phyloP scores from a whole-genome alignment of 2,888 invertebrate species.

The Muschampia staudingeri region DNA sequence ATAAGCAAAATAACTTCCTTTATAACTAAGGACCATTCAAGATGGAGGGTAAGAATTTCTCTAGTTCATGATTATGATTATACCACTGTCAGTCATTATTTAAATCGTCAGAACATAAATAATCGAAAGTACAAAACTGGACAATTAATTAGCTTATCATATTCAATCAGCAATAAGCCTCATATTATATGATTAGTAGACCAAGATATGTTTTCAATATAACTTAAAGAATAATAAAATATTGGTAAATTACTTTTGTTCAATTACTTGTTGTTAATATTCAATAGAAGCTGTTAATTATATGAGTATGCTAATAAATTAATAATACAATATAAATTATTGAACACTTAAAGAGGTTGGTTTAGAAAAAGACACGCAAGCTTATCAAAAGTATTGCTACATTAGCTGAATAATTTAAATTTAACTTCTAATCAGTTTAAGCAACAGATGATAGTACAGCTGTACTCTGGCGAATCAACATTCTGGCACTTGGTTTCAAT shows the following conservation, averaged over 20 bases:
- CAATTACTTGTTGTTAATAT: not conserved
- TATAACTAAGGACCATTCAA: no score
- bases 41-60: no score
- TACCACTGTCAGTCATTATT: no score
- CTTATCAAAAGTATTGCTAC: not conserved
- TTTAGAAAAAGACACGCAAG: not conserved
- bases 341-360: not conserved
- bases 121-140: not conserved
- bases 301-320: not conserved
- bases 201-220: not conserved
- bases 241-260: not conserved
- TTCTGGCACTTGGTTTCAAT: not conserved
- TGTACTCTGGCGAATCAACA: conserved; percentile 7
- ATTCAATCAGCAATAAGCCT: not conserved
- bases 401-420: not conserved
- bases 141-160: not conserved
- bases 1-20: no score
- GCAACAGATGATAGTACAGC: conserved; percentile 23
- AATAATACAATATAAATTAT: not conserved
- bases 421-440: not conserved
- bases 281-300: not conserved
- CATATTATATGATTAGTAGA: not conserved
- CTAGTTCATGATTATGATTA: no score
- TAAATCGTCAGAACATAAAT: no score
- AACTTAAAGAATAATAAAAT: no score